Evolutionary conservation across 2,113 vertebrate genomes (phyloP).

Genomic region (Rostratula benghalensis): DNA sequence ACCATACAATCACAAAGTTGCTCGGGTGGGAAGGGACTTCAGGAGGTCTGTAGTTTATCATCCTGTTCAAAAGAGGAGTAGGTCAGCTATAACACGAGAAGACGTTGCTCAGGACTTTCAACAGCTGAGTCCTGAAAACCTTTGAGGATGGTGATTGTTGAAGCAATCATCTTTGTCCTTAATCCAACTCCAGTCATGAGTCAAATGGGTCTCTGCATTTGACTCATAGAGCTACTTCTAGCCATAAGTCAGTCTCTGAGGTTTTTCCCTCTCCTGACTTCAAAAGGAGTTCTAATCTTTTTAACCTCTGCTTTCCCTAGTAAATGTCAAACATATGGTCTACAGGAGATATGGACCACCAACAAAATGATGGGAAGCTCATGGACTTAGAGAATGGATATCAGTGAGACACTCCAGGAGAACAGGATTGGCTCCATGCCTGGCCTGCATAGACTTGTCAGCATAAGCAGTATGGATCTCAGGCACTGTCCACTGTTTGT

Average conservation of each 20-base stretch:
- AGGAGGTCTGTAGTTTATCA: background rate
- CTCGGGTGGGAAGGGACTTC: background rate
- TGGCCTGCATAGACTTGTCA: background rate
- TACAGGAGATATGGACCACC: background rate
- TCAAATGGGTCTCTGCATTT: background rate
- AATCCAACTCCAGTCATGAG: background rate
- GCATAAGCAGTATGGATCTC: background rate
- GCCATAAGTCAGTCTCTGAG: background rate
- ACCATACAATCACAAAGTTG: background rate
- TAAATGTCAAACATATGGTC: conserved; percentile 8
- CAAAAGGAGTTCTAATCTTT: conserved; percentile 16
- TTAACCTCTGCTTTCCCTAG: conserved; percentile 13
- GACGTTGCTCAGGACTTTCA: background rate
- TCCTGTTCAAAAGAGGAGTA: background rate
- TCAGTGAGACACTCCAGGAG: background rate
- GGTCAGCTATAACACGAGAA: background rate
- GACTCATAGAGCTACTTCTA: background rate
- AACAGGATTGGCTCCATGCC: background rate
- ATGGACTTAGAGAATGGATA: background rate
- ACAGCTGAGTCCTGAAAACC: background rate
- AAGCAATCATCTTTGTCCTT: background rate
- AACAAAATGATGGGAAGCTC: background rate
- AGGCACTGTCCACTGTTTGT: background rate
- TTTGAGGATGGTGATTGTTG: background rate
- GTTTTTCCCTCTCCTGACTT: background rate